Evolutionary conservation across 2,888 invertebrate genomes (phyloP).

Genomic region (Orchesella flavescens): DNA sequence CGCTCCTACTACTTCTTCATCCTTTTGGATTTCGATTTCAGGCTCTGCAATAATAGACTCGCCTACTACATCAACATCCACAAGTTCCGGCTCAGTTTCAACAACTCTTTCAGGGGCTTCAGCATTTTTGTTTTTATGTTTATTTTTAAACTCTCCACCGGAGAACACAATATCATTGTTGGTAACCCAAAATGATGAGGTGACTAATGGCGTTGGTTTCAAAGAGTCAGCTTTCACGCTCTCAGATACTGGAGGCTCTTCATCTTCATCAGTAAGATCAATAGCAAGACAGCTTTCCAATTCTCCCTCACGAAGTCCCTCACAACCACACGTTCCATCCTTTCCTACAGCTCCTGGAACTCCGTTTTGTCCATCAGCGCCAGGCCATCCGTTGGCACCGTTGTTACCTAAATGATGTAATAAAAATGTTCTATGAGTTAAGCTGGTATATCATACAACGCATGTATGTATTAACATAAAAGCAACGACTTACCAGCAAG

Average conservation of each 20-base stretch:
- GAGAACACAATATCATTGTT: not conserved
- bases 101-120: too few species aligned
- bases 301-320: slow-evolving; percentile 15
- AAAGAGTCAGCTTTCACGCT: not conserved
- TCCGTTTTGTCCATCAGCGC: slow-evolving; percentile 18
- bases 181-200: not conserved
- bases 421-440: not conserved
- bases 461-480: too few species aligned
- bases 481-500: not conserved
- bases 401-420: slow-evolving; percentile 9
- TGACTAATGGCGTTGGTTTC: not conserved
- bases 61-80: too few species aligned
- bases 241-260: not conserved
- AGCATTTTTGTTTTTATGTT: too few species aligned
- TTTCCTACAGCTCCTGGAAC: not conserved
- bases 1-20: too few species aligned
- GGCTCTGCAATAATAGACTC: too few species aligned
- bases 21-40: too few species aligned
- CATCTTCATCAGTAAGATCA: not conserved
- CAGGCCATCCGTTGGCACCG: slow-evolving; percentile 23
- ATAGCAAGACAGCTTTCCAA: not conserved
- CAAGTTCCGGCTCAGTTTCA: too few species aligned
- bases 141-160: too few species aligned
- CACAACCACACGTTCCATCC: slow-evolving; percentile 1
- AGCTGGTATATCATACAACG: too few species aligned